phyloP scores from a whole-genome alignment of 2,888 invertebrate species.

The Apocheima hispidaria region DNA sequence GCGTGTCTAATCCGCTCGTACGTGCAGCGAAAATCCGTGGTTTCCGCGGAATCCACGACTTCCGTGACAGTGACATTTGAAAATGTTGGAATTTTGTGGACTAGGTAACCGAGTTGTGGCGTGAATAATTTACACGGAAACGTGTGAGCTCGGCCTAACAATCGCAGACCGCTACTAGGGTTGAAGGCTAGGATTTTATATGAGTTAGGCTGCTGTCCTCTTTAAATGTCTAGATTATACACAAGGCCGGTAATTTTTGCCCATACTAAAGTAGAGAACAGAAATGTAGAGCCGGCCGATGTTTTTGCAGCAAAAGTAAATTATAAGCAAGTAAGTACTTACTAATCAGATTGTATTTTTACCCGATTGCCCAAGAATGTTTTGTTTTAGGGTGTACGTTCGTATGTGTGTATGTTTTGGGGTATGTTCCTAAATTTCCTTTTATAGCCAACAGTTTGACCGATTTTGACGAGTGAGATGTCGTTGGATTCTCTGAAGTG shows the following conservation, averaged over 20 bases:
- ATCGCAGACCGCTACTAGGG: constrained; percentile 23
- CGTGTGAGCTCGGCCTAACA: constrained; percentile 41
- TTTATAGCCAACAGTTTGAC: too few species aligned
- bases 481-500: too few species aligned
- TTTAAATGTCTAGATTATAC: constrained; percentile 1
- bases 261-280: too few species aligned
- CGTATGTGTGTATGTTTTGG: too few species aligned
- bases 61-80: constrained; percentile 33
- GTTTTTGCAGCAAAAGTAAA: too few species aligned
- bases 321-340: too few species aligned
- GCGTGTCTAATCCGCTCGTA: constrained; percentile 37
- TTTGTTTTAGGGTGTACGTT: too few species aligned
- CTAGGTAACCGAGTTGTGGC: constrained; percentile 43
- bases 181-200: constrained; percentile 6
- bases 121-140: constrained; percentile 56
- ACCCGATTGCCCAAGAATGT: too few species aligned
- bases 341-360: too few species aligned
- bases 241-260: background rate
- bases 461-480: too few species aligned
- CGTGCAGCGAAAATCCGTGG: constrained; percentile 23
- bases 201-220: background rate
- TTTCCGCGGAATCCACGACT: constrained; percentile 14
- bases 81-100: constrained; percentile 50
- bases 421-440: too few species aligned
- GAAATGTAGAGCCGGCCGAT: too few species aligned